Conservation (phyloP, 2,113 vertebrate species). For the Jaculus jaculus region DNA sequence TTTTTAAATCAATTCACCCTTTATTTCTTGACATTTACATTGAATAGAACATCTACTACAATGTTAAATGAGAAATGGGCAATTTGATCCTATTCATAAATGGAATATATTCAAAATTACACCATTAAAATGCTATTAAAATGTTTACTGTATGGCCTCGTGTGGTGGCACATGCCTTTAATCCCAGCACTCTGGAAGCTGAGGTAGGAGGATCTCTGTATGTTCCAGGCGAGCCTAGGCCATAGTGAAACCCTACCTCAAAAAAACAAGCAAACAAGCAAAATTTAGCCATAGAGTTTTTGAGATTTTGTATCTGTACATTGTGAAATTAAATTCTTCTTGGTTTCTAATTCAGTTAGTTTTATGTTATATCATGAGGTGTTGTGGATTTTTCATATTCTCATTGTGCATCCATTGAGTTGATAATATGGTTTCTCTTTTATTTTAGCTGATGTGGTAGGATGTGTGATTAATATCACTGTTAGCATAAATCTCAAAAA, state of each 20-base stretch:
- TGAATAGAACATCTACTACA: not conserved
- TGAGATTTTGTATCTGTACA: not conserved
- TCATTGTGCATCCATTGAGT: not conserved
- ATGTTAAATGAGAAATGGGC: not conserved
- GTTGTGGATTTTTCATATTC: not conserved
- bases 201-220: too few species aligned
- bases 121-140: too few species aligned
- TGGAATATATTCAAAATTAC: conserved; percentile 8
- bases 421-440: not conserved
- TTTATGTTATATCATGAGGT: not conserved
- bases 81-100: not conserved
- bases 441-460: not conserved
- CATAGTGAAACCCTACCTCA: too few species aligned
- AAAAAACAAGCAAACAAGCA: too few species aligned
- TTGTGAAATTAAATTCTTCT: not conserved
- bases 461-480: conserved; percentile 4
- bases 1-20: not conserved
- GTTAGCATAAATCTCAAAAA: conserved; percentile 32
- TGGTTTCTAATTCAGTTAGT: not conserved
- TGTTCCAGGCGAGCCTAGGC: too few species aligned
- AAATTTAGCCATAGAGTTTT: not conserved
- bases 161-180: too few species aligned
- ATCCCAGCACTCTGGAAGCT: too few species aligned
- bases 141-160: too few species aligned
- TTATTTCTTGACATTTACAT: not conserved